Percentiles rank a stretch among this genome's conserved stretches.
Conservation (phyloP, 53 echinoderm and acorn worm genomes). For the Zoroaster sp. region DNA sequence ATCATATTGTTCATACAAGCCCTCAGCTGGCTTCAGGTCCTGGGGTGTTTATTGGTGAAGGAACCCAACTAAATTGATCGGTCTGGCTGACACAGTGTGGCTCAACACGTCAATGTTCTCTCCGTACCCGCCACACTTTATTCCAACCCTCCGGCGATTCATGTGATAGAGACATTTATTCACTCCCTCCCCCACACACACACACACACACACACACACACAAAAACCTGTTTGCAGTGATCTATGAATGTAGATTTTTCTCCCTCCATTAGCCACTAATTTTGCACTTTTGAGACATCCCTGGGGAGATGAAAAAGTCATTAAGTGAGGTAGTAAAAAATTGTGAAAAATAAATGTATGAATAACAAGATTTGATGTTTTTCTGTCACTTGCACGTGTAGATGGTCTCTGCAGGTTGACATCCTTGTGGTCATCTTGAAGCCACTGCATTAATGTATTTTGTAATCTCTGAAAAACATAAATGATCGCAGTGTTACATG, state of each 20-base stretch:
- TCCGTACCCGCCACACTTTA: not conserved
- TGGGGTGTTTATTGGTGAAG: not conserved
- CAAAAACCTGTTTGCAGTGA: conserved; percentile 11
- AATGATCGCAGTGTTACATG: too few relatives aligned
- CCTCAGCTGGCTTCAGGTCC: not conserved
- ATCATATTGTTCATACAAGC: conserved; percentile 40
- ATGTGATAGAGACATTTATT: conserved; percentile 45
- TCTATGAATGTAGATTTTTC: not conserved
- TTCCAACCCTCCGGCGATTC: conserved; percentile 2
- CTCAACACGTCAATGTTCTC: conserved; percentile 48
- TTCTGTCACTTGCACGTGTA: too few relatives aligned
- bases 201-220: not conserved
- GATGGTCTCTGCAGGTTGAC: too few relatives aligned
- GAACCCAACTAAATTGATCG: conserved; percentile 24
- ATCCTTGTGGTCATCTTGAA: too few relatives aligned
- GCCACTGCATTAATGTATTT: too few relatives aligned
- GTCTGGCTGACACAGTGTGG: not conserved
- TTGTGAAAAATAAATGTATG: too few relatives aligned
- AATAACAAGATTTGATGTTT: too few relatives aligned
- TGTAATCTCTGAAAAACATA: too few relatives aligned
- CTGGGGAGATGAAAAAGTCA: too few relatives aligned
- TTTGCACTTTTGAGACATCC: not conserved
- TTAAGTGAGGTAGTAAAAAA: too few relatives aligned
- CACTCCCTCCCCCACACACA: not conserved
- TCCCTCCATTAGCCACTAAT: not conserved